Conservation (phyloP, 2,113 vertebrate genomes). For the Grus americana region DNA sequence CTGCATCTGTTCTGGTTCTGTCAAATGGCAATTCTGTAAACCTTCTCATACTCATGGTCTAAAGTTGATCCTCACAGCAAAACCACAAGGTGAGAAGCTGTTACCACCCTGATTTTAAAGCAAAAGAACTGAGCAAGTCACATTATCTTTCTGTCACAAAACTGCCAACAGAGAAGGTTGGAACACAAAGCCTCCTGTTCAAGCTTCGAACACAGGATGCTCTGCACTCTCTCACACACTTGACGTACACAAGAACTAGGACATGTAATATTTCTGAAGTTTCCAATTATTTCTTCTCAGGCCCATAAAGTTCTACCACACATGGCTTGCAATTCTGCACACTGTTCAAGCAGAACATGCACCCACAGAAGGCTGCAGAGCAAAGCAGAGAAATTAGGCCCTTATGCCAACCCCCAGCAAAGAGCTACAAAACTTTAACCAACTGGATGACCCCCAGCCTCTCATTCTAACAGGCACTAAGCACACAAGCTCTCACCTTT, state of each 20-base stretch:
- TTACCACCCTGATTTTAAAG: not conserved
- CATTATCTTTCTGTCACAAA: not conserved
- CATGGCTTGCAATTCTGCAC: not conserved
- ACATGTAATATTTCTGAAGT: not conserved
- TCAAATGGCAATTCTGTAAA: not conserved
- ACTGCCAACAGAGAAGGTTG: not conserved
- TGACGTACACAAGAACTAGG: not conserved
- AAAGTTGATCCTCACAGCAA: not conserved
- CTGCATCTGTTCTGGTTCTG: not conserved
- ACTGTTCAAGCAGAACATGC: not conserved
- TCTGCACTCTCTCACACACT: not conserved
- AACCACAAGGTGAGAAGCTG: not conserved
- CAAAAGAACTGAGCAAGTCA: not conserved
- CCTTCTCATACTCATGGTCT: not conserved
- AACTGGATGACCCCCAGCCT: accelerated
- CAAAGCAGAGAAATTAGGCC: not conserved
- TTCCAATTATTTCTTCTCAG: not conserved
- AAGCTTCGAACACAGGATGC: not conserved
- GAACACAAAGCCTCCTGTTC: not conserved
- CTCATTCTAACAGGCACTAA: not conserved
- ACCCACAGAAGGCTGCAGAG: not conserved
- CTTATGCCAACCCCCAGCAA: not conserved
- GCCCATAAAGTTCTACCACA: not conserved
- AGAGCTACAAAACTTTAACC: not conserved
- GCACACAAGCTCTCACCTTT: not conserved